Conservation (phyloP, 2,797 vertebrate genomes). For the Eurystomus glaucurus region DNA sequence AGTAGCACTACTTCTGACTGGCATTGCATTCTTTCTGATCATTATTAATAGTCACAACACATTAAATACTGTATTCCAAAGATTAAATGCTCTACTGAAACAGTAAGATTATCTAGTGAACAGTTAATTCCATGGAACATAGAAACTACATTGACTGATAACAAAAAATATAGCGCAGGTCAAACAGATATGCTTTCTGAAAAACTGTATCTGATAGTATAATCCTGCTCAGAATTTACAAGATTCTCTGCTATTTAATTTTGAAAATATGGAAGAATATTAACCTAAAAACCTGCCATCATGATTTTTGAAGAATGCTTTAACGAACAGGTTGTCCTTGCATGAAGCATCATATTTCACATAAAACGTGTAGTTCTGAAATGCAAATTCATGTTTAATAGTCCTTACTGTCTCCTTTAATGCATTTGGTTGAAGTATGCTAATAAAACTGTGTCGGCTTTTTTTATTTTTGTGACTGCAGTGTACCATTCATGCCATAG, state of each 20-base stretch:
- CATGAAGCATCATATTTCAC: background rate
- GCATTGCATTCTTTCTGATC: accelerated
- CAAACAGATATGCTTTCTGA: background rate
- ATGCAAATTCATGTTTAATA: background rate
- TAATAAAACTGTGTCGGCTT: constrained; percentile 19
- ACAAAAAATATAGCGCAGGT: background rate
- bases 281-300: background rate
- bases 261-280: background rate
- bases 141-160: background rate
- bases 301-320: background rate
- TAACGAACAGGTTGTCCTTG: background rate
- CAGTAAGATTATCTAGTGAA: background rate
- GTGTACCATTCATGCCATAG: constrained; percentile 98
- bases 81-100: background rate
- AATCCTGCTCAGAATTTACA: background rate
- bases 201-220: background rate
- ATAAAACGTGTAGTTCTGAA: background rate
- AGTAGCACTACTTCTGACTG: background rate
- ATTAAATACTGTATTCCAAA: background rate
- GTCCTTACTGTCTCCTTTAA: background rate
- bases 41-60: background rate
- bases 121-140: background rate
- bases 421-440: background rate
- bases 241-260: background rate
- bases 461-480: constrained; percentile 69